A percentile compares a stretch with the other conserved stretches of the same genome.
phyloP scores from a whole-genome alignment of 2,113 vertebrate species.

The Carassius gibelio region DNA sequence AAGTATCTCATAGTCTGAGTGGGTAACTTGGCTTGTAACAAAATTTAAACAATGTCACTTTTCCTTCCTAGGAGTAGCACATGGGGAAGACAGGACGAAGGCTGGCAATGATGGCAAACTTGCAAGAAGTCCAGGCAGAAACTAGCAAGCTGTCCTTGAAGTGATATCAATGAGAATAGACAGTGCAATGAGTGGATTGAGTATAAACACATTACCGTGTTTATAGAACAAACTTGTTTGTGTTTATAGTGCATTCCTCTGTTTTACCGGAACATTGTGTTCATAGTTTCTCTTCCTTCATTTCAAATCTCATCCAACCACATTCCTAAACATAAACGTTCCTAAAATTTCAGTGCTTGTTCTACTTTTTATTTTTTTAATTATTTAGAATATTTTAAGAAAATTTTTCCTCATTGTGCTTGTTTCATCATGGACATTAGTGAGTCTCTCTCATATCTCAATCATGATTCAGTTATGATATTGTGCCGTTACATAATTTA shows the following conservation, averaged over 20 bases:
- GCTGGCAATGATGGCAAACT: too few relatives aligned
- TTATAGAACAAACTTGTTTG: neutral
- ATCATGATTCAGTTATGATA: neutral
- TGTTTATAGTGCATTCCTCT: neutral
- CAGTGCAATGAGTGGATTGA: too few relatives aligned
- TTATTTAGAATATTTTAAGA: neutral
- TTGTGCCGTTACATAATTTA: neutral
- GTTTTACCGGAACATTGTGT: neutral
- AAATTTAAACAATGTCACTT: too few relatives aligned
- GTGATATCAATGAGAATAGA: too few relatives aligned
- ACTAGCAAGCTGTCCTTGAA: too few relatives aligned
- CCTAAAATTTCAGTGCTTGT: neutral
- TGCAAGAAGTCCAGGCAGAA: too few relatives aligned
- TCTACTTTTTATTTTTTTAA: neutral
- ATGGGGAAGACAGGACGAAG: too few relatives aligned
- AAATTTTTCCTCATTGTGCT: neutral
- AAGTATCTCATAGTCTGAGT: too few relatives aligned
- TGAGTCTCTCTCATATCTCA: neutral
- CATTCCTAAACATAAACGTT: neutral
- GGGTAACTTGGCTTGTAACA: too few relatives aligned
- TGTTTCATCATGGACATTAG: neutral
- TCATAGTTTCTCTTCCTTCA: neutral
- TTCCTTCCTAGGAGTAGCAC: too few relatives aligned
- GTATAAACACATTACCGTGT: neutral
- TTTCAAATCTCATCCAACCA: neutral